Evolutionary conservation across 2,113 vertebrate species (phyloP).

Genomic region (Panurus biarmicus): DNA sequence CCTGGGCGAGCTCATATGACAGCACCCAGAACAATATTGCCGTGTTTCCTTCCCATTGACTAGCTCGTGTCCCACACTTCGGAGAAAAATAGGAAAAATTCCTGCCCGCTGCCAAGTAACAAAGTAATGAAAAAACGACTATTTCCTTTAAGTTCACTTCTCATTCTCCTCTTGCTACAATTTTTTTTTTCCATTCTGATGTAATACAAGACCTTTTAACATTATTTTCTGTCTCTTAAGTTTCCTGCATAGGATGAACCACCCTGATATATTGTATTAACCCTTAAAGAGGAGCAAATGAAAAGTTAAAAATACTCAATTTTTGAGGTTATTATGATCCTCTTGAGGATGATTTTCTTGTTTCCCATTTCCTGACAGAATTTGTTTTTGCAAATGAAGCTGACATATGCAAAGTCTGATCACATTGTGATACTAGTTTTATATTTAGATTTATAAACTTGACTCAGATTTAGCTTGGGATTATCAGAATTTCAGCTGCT

Average conservation of each 20-base stretch:
- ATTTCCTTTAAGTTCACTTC: neutral
- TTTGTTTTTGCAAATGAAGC: constrained; percentile 18
- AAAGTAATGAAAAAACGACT: neutral
- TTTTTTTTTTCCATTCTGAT: neutral
- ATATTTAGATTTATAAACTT: neutral
- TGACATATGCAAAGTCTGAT: neutral
- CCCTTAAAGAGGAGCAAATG: constrained; percentile 26
- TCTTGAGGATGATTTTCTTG: neutral
- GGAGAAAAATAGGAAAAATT: neutral
- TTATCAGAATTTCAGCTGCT: constrained; percentile 25
- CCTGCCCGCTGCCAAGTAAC: neutral
- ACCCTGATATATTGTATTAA: neutral
- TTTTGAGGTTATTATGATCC: neutral
- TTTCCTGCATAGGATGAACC: neutral
- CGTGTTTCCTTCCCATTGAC: neutral
- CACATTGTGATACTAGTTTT: neutral
- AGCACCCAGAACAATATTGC: neutral
- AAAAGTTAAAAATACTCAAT: neutral
- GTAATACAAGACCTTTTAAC: neutral
- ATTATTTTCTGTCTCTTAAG: neutral
- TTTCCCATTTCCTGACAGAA: constrained; percentile 37
- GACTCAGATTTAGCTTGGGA: neutral
- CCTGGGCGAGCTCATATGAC: rapidly evolving
- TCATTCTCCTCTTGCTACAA: neutral
- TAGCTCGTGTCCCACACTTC: neutral